Percentiles rank a stretch among this genome's conserved stretches.
Conservation (phyloP, 1,140 invertebrate genomes). For the Drosophila neocordata region DNA sequence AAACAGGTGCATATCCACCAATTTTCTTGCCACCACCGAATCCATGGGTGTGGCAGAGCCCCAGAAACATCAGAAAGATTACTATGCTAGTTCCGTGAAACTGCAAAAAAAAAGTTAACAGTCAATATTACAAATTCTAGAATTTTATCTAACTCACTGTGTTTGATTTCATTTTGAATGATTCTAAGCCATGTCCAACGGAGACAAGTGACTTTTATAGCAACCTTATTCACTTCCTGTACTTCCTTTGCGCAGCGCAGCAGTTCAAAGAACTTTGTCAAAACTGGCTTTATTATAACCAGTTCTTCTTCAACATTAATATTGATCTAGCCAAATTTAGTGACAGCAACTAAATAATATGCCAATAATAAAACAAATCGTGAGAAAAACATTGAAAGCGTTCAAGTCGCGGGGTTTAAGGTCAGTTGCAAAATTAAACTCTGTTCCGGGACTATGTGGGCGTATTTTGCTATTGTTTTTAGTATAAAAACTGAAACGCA, state of each 20-base stretch:
- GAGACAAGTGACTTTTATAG: conserved; percentile 56
- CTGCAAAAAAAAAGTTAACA: neutral
- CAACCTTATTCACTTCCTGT: conserved; percentile 56
- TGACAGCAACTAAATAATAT: conserved; percentile 62
- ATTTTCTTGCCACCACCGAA: conserved; percentile 58
- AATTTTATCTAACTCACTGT: conserved; percentile 42
- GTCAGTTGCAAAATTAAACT: conserved; percentile 31
- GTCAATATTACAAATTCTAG: neutral
- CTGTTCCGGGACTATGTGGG: conserved; percentile 65
- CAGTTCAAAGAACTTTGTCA: conserved; percentile 68
- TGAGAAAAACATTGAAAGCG: conserved; percentile 71
- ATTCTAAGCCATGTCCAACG: conserved; percentile 46
- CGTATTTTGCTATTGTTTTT: conserved; percentile 36
- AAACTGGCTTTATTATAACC: conserved; percentile 46
- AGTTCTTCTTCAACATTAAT: conserved; percentile 48
- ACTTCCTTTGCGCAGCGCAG: conserved; percentile 48
- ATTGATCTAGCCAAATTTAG: conserved; percentile 51
- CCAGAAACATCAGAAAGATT: conserved; percentile 33
- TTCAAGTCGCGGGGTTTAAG: conserved; percentile 63
- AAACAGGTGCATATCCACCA: conserved; percentile 47
- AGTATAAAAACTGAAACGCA: conserved; percentile 58
- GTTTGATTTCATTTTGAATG: conserved; percentile 37
- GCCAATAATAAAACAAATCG: conserved; percentile 51
- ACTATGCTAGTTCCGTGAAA: conserved; percentile 23
- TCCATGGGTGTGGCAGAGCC: conserved; percentile 36